Evolutionary conservation across 2,113 vertebrate species (phyloP).

Genomic region (Peromyscus polionotus): DNA sequence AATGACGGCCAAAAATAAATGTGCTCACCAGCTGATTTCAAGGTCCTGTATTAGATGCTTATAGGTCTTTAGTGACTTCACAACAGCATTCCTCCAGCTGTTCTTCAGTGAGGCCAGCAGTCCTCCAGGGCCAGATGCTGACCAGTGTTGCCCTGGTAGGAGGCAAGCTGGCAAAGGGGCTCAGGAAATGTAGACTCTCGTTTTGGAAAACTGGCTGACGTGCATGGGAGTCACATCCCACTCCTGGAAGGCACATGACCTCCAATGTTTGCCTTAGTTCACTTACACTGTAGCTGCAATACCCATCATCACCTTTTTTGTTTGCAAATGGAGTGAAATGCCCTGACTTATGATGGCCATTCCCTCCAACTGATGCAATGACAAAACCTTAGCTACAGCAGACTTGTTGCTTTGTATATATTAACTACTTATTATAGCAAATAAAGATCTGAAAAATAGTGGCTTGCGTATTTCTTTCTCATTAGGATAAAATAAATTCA

Average conservation of each 20-base stretch:
- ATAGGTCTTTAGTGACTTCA: conserved; percentile 3
- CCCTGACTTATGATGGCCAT: neutral
- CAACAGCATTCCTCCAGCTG: neutral
- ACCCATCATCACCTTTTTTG: neutral
- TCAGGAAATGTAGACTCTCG: conserved; percentile 1
- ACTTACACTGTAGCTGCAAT: neutral
- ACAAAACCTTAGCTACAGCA: neutral
- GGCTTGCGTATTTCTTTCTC: conserved; percentile 1
- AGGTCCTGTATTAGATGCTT: neutral
- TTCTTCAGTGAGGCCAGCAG: conserved; percentile 44
- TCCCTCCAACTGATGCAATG: neutral
- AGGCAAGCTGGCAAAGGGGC: neutral
- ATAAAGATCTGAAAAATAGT: conserved; percentile 31
- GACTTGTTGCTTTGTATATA: neutral
- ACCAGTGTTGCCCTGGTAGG: neutral
- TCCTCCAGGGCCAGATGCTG: conserved; percentile 54
- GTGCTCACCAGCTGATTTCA: neutral
- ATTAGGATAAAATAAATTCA: conserved; percentile 32
- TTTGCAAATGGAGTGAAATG: neutral
- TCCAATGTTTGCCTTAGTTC: neutral
- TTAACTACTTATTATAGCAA: neutral
- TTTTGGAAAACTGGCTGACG: conserved; percentile 31
- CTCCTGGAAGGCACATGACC: neutral
- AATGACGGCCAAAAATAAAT: conserved; percentile 27
- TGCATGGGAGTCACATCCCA: neutral